Percentiles rank a stretch among this genome's conserved stretches.
Conservation (phyloP, 2,888 invertebrate species). For the Colostygia pectinataria region DNA sequence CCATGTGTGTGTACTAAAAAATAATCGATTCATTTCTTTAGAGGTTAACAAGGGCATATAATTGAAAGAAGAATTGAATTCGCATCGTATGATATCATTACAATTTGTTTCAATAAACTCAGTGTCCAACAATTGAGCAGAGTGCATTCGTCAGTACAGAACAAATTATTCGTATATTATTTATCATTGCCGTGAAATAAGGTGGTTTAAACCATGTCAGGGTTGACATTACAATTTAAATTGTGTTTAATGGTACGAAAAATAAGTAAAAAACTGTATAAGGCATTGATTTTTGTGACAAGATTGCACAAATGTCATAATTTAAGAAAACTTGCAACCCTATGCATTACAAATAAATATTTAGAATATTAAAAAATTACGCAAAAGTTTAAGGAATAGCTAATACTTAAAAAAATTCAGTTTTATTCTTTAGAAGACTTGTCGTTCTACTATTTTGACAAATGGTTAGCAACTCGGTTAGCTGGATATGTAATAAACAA, state of each 20-base stretch:
- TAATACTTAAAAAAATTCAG: too few species aligned
- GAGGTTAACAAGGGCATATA: constrained; percentile 25
- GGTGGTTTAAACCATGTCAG: constrained; percentile 18
- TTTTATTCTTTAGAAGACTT: too few species aligned
- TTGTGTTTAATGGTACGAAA: not conserved
- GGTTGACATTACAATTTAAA: constrained; percentile 16
- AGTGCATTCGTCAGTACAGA: constrained; percentile 19
- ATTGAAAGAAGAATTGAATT: constrained; percentile 29
- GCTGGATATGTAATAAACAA: too few species aligned
- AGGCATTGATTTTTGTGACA: not conserved
- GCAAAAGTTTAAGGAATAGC: too few species aligned
- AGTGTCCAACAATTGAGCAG: constrained; percentile 23
- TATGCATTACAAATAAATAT: too few species aligned
- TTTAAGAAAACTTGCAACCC: too few species aligned
- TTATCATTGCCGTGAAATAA: constrained; percentile 22
- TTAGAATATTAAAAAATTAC: too few species aligned
- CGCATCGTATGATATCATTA: constrained; percentile 33
- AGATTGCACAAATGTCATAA: too few species aligned
- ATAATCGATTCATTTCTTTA: constrained; percentile 14
- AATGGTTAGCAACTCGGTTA: too few species aligned
- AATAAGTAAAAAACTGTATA: not conserved
- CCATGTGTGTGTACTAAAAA: too few species aligned
- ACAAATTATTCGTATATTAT: constrained; percentile 22
- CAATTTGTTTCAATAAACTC: constrained; percentile 33
- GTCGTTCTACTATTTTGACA: too few species aligned